phyloP scores from a whole-genome alignment of 2,113 vertebrate species.

The Atherinomorus stipes region DNA sequence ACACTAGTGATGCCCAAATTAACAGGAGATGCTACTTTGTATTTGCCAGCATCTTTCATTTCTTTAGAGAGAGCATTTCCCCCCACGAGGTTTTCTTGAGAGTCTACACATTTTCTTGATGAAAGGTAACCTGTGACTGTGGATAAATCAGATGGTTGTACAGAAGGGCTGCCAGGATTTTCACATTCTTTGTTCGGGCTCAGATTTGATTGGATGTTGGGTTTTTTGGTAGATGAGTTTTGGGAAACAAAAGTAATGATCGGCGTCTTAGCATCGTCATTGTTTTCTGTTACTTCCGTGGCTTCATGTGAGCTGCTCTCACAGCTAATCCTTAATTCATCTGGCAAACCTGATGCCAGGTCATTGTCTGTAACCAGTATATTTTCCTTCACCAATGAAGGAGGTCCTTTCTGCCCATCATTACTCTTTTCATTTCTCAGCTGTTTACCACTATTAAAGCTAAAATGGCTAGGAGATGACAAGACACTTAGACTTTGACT shows the following conservation, averaged over 20 bases:
- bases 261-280: neutral
- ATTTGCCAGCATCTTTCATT: neutral
- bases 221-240: neutral
- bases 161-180: neutral
- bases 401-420: conserved; percentile 18
- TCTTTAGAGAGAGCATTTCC: conserved; percentile 17
- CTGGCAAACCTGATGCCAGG: neutral
- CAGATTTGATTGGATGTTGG: conserved; percentile 11
- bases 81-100: conserved; percentile 1
- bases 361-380: conserved; percentile 10
- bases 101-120: conserved; percentile 1
- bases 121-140: conserved; percentile 14
- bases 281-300: conserved; percentile 11
- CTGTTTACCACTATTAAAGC: conserved; percentile 17
- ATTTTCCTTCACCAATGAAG: conserved; percentile 9
- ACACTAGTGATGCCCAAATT: neutral
- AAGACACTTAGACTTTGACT: conserved; percentile 38
- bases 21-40: conserved; percentile 7
- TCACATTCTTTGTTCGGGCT: neutral
- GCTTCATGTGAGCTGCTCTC: neutral
- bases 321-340: neutral
- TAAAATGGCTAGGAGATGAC: conserved; percentile 18
- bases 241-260: neutral
- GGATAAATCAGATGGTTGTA: neutral
- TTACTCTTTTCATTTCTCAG: conserved; percentile 17